Evolutionary conservation across 2,113 vertebrate species (phyloP), one percentile per base, ranked within the genome.

Genomic region (Craseonycteris thonglongyai): DNA sequence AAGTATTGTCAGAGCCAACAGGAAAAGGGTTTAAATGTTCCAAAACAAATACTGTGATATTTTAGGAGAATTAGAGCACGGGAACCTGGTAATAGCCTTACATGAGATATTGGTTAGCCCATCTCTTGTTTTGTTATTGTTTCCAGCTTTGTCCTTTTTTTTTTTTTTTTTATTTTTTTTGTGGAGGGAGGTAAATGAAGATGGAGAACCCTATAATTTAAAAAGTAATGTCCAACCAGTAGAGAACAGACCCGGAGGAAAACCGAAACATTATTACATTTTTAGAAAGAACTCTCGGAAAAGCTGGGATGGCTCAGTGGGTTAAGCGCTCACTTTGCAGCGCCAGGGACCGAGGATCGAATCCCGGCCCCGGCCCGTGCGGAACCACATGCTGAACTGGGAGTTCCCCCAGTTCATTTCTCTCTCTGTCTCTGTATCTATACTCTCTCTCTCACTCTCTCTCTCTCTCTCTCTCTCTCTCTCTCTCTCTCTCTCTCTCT

Each of bases 31-130:
- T 21, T 38, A 93, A 92, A 78, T 90, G 22, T 86, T 94, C 71
- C 3, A 84, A 88, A 95, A 89, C 18, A 93, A 79, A 54, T 49
- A 40, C 24, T 71, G 3, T 56, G 42, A 51, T 59, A 76, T 65
- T 47, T 93, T 95, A 89, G 54, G 65, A 96, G 45, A 95, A 56
- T 80, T 71, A 80, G 26, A n/a, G 19, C n/a, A 91, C 54, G 63
- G 30, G 79, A 87, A 82, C 59, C 45, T 90, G 40, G 54, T 7
- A 81, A n/a, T 81, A 87, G 66, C 22, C 58, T 95, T 66, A 80
- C 11, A 24, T 26, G 58, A 69, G 35, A 33, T 85, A 74, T 35
- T 54, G 14, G 30, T 38, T 71, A 93, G 11, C 58, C 58, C 15
- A 49, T 83, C 14, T 86, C 33, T 69, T 92, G 40, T 59, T 59